Conservation (phyloP, 2,888 invertebrate species). For the Ophioninae sp. region DNA sequence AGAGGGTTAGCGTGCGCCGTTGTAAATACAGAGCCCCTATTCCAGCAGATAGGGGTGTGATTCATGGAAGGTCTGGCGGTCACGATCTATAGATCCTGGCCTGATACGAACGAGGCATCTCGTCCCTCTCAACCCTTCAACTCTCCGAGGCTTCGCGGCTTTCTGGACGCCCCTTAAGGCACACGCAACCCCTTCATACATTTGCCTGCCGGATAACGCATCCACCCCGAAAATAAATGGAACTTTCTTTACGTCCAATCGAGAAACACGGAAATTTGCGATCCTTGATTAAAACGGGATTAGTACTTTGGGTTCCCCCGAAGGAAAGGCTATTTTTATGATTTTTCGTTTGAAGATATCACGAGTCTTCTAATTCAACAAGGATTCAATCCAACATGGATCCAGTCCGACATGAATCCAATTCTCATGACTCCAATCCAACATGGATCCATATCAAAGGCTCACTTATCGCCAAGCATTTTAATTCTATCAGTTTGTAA, state of each 20-base stretch:
- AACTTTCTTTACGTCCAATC: conserved; percentile 20
- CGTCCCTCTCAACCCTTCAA: conserved; percentile 47
- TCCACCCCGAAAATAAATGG: conserved; percentile 33
- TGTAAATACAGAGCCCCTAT: conserved; percentile 76
- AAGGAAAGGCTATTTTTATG: too few species aligned
- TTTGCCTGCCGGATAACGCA: conserved; percentile 58
- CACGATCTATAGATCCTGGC: conserved; percentile 77
- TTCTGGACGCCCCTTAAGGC: conserved; percentile 66
- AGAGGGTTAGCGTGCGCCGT: conserved; percentile 74
- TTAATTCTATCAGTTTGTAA: too few species aligned
- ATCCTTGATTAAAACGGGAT: background rate
- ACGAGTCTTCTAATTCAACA: too few species aligned
- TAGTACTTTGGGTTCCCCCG: too few species aligned
- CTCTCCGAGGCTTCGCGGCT: conserved; percentile 59
- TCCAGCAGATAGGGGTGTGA: conserved; percentile 77
- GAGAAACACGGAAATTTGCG: conserved; percentile 11
- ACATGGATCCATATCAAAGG: too few species aligned
- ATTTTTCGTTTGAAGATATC: too few species aligned
- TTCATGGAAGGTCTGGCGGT: conserved; percentile 77
- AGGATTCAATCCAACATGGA: too few species aligned
- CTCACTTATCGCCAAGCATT: too few species aligned
- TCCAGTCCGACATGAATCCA: too few species aligned
- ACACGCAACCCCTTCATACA: conserved; percentile 48
- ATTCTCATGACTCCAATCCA: too few species aligned
- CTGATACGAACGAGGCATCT: conserved; percentile 76